Base-by-base conservation (phyloP, 2,797 vertebrate genomes). In the Argyrosomus regius region DNA sequence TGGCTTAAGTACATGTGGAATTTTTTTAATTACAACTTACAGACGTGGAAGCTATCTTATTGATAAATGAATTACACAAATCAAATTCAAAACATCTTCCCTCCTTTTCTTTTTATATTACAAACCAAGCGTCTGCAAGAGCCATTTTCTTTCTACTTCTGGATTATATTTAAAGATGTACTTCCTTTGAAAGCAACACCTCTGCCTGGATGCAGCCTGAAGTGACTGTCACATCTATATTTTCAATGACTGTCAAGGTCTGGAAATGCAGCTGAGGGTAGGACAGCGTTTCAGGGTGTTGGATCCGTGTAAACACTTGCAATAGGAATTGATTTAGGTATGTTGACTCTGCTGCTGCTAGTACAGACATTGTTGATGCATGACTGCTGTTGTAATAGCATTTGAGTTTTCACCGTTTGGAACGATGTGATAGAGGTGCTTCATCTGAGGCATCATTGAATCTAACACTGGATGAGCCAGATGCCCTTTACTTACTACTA, bases 221-320 rank as follows among this genome's bases (percentile, higher is more conserved):
- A 69, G 83, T 71, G 62, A 59, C 52, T 45, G 76, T 76, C 78
- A 72, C 75, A 56, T 76, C 52, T 63, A 76, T 58, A 77, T 66
- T 83, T 82, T 68, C 64, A 26, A 70, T 57, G 28, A 86, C 80
- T 75, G 58, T 84, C 75, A 83, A 70, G 68, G 72, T 74, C 72
- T 85, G 64, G 65, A 52, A 81, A 75, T 49, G 22, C 56, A 77
- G 71, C 61, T 10, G 26, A 28, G 65, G 67, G 65, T 12, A 65
- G 54, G 49, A 62, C 72, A 50, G 54, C 3, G 12, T 80, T 78
- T 62, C 63, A 63, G 53, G 43, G 48, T 5, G 59, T 53, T 59
- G 69, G 58, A 62, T 60, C 68, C 17, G 26, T 58, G 72, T 65
- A 76, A 78, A 89, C 64, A 75, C 71, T 81, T 65, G 56, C 66